phyloP scores from a whole-genome alignment of 2,888 invertebrate species.

The Pandemis corylana region DNA sequence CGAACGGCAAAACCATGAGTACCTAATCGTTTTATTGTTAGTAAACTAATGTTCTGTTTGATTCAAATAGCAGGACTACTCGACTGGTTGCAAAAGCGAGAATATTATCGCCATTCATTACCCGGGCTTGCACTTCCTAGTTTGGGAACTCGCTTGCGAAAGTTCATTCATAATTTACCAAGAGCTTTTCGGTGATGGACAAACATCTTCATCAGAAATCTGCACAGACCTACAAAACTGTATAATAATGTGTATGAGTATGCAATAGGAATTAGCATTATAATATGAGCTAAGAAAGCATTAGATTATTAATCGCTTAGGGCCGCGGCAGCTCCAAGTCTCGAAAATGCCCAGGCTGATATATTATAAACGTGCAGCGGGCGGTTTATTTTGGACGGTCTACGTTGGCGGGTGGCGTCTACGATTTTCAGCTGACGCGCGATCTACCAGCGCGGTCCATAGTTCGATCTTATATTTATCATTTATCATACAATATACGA shows the following conservation, averaged over 20 bases:
- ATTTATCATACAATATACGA: conserved; percentile 47
- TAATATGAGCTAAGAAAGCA: conserved; percentile 11
- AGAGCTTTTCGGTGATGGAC: no score
- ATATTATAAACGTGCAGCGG: conserved; percentile 65
- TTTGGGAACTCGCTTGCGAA: no score
- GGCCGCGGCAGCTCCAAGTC: conserved; percentile 51
- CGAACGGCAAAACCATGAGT: neutral
- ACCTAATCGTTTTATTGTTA: conserved; percentile 11
- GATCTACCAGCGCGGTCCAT: conserved; percentile 58
- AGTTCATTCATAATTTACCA: no score
- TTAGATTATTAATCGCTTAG: conserved; percentile 11
- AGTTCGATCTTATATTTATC: conserved; percentile 56
- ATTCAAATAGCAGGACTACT: conserved; percentile 2
- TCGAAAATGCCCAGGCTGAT: conserved; percentile 65
- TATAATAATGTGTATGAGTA: no score
- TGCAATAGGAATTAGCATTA: conserved; percentile 19
- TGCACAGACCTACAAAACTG: no score
- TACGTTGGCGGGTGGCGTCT: conserved; percentile 75
- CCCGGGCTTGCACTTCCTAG: no score
- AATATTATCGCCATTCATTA: no score
- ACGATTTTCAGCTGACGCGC: conserved; percentile 59
- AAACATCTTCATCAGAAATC: no score
- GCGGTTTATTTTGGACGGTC: conserved; percentile 73
- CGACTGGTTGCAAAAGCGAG: conserved; percentile 1
- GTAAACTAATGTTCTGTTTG: conserved; percentile 3